Evolutionary conservation across 2,888 invertebrate species (phyloP), one percentile per base, ranked within the genome.

Genomic region (Leucoptera coffeella): DNA sequence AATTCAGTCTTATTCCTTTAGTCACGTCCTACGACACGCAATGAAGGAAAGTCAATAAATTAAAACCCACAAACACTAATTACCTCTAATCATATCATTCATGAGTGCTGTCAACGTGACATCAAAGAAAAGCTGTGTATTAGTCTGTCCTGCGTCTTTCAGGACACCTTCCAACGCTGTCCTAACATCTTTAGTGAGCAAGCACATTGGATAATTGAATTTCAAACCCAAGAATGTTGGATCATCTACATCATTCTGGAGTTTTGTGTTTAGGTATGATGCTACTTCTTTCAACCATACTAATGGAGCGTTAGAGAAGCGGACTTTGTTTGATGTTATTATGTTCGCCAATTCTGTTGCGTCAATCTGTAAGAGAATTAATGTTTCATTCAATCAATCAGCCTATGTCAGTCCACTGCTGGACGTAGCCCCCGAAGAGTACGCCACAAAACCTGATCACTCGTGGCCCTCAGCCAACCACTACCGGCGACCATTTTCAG

Each of bases 221-320:
- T 75, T 62, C 39, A 75, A 72, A 12, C 64, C 59, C 2, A 71
- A 47, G 42, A 81, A 81, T 3, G 73, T 65, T 2, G 77, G 75
- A 40, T 82, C 81, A 27, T 74, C 74, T 21, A 77, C 62, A n/a
- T 81, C 80, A 12, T 79, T 60, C 26, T 73, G 69, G 28, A 75
- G 62, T 40, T 78, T 78, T 1, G 72, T 60, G 43, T 82, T 82
- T 22, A 83, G 52, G 49, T 72, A 81, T 19, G 67, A 69, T 5
- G 78, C 75, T 25, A 86, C 69, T 43, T 82, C 82, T 44, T 83
- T 82, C 14, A 87, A 44, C 84, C 85, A 69, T 7, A 69, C 64
- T 2, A 69, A 49, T 5, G 85, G 83, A n/a, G 80, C 80, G 20
- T 80, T 81, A 1, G 82, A 80, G 49, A 80, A 85, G 30, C 77